Evolutionary conservation across 1,140 invertebrate genomes (phyloP), one percentile per base, ranked within the genome.

Genomic region (Psilanteris sp.): DNA sequence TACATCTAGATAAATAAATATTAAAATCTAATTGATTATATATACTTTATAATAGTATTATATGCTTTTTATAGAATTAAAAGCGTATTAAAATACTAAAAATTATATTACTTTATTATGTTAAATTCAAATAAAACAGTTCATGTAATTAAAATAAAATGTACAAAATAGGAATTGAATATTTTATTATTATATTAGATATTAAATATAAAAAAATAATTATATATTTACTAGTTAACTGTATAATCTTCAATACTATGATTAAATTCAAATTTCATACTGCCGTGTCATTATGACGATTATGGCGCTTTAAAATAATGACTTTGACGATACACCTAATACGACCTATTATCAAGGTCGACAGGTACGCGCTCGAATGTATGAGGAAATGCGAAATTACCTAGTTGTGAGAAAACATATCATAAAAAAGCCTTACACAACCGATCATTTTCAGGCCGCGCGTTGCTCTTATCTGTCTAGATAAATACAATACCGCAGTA

Each of bases 371-470:
- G 15, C 22, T 27, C 24, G 18, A 20, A 37, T 46, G 26, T 18
- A 57, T 36, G 71, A 67, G 71, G 62, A 74, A 74, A 66, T 52
- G 37, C 36, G 32, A 74, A 67, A 74, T 67, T 73, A 74, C 26
- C 16, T 18, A 24, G 29, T 14, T 1, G 26, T 39, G 34, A 52
- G 46, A 46, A 74, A 74, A 74, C 61, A 44, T 74, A 67, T 62
- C 16, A 67, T 67, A 74, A 67, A 74, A 74, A 67, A 48, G 54
- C 31, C 55, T 74, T 74, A 67, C 32, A 74, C 71, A 74, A 74
- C 55, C 36, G 44, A 61, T 67, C 31, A 67, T 74, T 61, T 67
- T 34, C 36, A 43, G 36, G 50, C 27, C 50, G 15, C 48, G 26
- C 14, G 22, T 34, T 22, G 27, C 37, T 44, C 37, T 74, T 74